Conservation (phyloP, 2,797 vertebrate genomes). For the Potorous gilbertii region DNA sequence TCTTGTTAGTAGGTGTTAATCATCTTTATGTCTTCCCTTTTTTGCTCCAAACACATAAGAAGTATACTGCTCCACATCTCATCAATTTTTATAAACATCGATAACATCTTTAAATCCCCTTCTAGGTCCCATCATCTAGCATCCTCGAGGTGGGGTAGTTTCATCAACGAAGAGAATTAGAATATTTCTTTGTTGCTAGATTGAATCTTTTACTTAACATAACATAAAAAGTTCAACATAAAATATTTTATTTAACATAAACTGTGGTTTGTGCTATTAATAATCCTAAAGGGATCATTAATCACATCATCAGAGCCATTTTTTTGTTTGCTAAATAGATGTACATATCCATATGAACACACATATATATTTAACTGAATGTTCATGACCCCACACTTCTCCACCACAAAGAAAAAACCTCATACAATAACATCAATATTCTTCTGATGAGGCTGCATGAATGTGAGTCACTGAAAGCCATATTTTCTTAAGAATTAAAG, state of each 20-base stretch:
- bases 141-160: no score
- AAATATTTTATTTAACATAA: neutral
- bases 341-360: neutral
- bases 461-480: neutral
- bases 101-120: slow-evolving; percentile 13
- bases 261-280: neutral
- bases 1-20: neutral
- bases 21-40: slow-evolving; percentile 9
- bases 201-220: neutral
- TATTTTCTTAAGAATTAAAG: neutral
- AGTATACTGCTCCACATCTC: neutral
- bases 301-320: neutral
- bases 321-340: neutral
- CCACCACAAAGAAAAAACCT: neutral
- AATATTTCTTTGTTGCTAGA: neutral
- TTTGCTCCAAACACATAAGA: slow-evolving; percentile 28
- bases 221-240: neutral
- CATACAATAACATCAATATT: neutral
- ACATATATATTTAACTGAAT: neutral
- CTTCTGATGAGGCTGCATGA: neutral
- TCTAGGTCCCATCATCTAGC: neutral
- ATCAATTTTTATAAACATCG: neutral
- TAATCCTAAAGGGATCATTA: neutral
- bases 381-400: neutral
- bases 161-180: neutral